Evolutionary conservation across 2,888 invertebrate genomes (phyloP).

Genomic region (Hydrotaea cyrtoneurina): DNA sequence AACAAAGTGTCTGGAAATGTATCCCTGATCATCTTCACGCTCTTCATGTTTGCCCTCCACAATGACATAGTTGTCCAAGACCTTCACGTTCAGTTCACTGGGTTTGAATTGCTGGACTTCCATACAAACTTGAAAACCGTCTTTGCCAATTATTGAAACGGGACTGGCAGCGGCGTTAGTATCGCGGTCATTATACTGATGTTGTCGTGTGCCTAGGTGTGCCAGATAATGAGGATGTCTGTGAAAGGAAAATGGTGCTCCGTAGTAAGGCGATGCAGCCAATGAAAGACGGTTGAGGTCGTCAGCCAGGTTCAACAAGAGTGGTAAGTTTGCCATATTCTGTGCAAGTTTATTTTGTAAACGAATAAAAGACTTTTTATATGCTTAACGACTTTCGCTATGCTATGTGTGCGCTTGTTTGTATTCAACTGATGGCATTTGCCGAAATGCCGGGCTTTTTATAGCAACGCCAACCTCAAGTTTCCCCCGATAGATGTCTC

Average conservation of each 20-base stretch:
- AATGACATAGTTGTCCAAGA: conserved; percentile 85
- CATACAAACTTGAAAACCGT: conserved; percentile 87
- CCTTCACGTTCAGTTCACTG: conserved; percentile 89
- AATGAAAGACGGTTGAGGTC: conserved; percentile 71
- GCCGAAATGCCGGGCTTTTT: no score
- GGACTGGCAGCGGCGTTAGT: conserved; percentile 45
- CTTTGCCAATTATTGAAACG: conserved; percentile 81
- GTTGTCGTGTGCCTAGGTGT: conserved; percentile 81
- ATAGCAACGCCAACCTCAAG: no score
- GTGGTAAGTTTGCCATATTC: conserved; percentile 78
- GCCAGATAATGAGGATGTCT: conserved; percentile 51
- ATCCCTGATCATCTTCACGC: conserved; percentile 87
- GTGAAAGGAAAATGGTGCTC: conserved; percentile 40
- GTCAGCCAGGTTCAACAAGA: conserved; percentile 75
- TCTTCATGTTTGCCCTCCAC: conserved; percentile 90
- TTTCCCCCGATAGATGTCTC: no score
- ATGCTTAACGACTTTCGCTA: conserved; percentile 35
- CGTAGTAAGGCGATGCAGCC: conserved; percentile 56
- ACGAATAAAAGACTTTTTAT: neutral
- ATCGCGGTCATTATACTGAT: conserved; percentile 82
- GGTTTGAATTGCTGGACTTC: conserved; percentile 91
- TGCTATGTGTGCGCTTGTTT: no score
- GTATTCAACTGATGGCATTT: conserved; percentile 56
- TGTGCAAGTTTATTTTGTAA: neutral
- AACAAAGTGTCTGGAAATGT: conserved; percentile 87